Evolutionary conservation across 2,888 invertebrate species (phyloP).

Genomic region (Drosophila prolongata): DNA sequence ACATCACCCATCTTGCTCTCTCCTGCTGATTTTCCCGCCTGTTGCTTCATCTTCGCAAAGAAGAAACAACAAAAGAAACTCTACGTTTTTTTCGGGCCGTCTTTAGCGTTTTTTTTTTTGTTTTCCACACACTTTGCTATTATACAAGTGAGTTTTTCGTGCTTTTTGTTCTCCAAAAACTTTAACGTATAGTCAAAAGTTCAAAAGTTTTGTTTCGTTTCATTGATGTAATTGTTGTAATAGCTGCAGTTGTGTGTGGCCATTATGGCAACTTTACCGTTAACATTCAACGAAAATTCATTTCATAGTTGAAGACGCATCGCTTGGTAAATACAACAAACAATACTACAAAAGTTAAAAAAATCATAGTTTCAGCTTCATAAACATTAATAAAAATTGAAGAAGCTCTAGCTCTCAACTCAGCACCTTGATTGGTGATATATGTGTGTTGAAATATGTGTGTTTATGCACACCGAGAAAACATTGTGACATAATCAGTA

Average conservation of each 20-base stretch:
- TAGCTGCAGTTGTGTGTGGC: conserved; percentile 7
- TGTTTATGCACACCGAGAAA: not conserved
- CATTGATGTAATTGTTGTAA: conserved; percentile 42
- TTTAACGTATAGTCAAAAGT: conserved; percentile 17
- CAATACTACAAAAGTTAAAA: not conserved
- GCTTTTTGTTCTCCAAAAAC: conserved; percentile 32
- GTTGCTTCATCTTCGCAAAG: conserved; percentile 56
- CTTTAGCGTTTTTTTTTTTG: conserved; percentile 46
- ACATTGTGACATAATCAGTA: not conserved
- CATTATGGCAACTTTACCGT: conserved; percentile 37
- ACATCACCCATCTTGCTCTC: conserved; percentile 25
- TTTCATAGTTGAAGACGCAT: conserved; percentile 23
- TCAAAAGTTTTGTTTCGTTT: conserved; percentile 39
- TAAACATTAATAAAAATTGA: conserved; percentile 7
- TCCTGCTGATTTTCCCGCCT: conserved; percentile 35
- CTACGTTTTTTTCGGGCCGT: conserved; percentile 24
- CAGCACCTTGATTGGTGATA: conserved; percentile 20
- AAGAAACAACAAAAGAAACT: conserved; percentile 40
- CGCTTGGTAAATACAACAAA: conserved; percentile 25
- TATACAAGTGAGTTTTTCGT: conserved; percentile 53
- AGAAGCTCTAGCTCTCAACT: conserved; percentile 14
- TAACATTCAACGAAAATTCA: conserved; percentile 29
- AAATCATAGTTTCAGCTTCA: conserved; percentile 33
- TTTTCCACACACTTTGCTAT: conserved; percentile 46
- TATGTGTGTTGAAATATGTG: conserved; percentile 4